These are phyloP conservation scores for Epicauta chinensis DNA, from an alignment of 1,140 invertebrate species.

Conservation along the genomic window DNA sequence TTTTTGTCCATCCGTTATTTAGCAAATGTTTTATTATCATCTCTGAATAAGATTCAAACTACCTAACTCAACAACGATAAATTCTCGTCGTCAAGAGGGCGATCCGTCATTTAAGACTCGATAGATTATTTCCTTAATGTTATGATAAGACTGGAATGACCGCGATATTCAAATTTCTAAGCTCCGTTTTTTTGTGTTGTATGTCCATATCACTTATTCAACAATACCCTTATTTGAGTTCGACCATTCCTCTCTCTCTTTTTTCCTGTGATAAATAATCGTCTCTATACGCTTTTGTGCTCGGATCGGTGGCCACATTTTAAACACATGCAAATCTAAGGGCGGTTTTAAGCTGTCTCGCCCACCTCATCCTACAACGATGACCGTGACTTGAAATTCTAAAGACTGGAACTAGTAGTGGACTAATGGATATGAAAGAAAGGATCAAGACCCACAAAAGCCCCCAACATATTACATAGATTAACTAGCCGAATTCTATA, in stretches of 20 bases:
- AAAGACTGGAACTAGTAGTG: slow-evolving; percentile 25
- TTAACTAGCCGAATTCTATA: too few relatives aligned
- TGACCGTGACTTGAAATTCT: slow-evolving; percentile 35
- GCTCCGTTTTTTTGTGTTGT: slow-evolving; percentile 37
- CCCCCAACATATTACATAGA: too few relatives aligned
- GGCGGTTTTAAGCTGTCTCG: too few relatives aligned
- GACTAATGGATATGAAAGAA: slow-evolving; percentile 6
- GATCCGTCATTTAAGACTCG: slow-evolving; percentile 36
- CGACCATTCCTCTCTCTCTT: slow-evolving; percentile 18
- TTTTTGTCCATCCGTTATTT: slow-evolving; percentile 12
- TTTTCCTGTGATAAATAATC: slow-evolving; percentile 40
- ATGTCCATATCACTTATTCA: slow-evolving; percentile 38
- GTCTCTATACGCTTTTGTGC: slow-evolving; percentile 40
- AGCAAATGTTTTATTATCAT: slow-evolving; percentile 8
- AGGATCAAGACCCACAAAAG: background rate
- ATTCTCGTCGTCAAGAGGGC: too few relatives aligned
- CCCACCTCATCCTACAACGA: slow-evolving; percentile 25
- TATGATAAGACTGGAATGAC: slow-evolving; percentile 42
- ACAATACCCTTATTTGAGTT: slow-evolving; percentile 23
- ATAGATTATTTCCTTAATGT: slow-evolving; percentile 40
- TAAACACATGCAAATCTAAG: slow-evolving; percentile 41
- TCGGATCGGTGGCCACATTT: slow-evolving; percentile 38
- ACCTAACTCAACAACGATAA: too few relatives aligned
- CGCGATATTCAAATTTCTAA: slow-evolving; percentile 46
- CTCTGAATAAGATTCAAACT: background rate